Conservation (phyloP, 1,140 invertebrate species). For the Atta cephalotes region DNA sequence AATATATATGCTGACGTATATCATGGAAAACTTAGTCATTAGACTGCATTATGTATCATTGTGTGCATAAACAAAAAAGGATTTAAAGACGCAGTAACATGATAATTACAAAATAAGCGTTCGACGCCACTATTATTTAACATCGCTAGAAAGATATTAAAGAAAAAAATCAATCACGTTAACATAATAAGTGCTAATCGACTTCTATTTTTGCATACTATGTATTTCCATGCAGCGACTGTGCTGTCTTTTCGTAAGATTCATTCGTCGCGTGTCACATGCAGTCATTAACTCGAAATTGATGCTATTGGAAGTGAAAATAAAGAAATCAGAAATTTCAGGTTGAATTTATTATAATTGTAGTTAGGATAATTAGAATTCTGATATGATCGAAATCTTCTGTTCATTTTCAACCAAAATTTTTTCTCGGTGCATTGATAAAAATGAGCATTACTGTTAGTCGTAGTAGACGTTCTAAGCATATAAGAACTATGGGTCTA, state of each 20-base stretch:
- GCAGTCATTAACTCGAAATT: background rate
- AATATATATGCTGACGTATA: constrained; percentile 26
- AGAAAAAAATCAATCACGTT: constrained; percentile 19
- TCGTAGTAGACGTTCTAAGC: constrained; percentile 2
- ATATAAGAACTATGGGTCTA: constrained; percentile 27
- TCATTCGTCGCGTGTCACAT: background rate
- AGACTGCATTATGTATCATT: constrained; percentile 10
- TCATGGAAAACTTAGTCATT: constrained; percentile 37
- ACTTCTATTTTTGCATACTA: background rate
- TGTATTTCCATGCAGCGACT: background rate
- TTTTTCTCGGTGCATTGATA: no score
- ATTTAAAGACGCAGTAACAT: constrained; percentile 35
- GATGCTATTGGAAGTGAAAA: background rate
- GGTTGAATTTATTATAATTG: no score
- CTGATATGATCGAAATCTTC: no score
- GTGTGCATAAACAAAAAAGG: constrained; percentile 6
- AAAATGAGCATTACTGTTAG: background rate
- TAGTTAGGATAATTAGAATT: no score
- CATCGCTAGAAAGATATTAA: background rate
- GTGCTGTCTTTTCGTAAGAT: background rate
- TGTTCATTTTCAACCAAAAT: no score
- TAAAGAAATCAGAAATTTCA: no score
- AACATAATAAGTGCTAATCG: background rate
- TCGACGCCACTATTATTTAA: constrained; percentile 8
- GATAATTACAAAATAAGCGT: constrained; percentile 37